These are phyloP conservation scores for Montipora sp. DNA, from an alignment of 64 coral and sea anemone genomes.

Conservation along the genomic window DNA sequence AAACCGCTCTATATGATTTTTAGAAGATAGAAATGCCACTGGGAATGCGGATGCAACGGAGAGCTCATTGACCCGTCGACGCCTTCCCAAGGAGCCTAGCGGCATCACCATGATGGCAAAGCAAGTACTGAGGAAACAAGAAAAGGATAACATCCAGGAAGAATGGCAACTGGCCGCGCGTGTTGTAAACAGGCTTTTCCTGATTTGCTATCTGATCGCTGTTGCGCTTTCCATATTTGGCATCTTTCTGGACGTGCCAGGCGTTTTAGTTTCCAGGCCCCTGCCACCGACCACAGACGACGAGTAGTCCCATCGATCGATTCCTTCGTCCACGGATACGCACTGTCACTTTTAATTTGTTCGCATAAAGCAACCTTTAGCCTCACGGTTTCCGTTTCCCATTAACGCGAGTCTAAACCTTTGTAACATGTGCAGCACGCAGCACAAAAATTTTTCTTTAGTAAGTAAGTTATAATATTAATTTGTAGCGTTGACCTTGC, in stretches of 20 bases:
- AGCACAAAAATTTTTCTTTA: no score
- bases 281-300: constrained; percentile 32
- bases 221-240: constrained; percentile 66
- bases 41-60: not conserved
- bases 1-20: not conserved
- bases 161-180: constrained; percentile 93
- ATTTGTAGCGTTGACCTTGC: no score
- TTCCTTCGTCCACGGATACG: not conserved
- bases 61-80: not conserved
- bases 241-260: constrained; percentile 69
- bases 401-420: no score
- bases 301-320: not conserved
- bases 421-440: no score
- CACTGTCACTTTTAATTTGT: not conserved
- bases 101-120: constrained; percentile 82
- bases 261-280: constrained; percentile 29
- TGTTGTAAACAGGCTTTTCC: constrained; percentile 82
- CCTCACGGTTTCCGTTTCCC: no score
- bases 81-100: constrained; percentile 35
- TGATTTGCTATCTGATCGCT: constrained; percentile 67
- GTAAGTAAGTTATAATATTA: no score
- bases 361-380: no score
- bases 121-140: constrained; percentile 68
- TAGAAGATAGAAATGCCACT: not conserved
- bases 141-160: constrained; percentile 71